Percentiles rank a stretch among this genome's conserved stretches.
phyloP scores from a whole-genome alignment of 1,140 invertebrate species.

The Euborellia annulipes region DNA sequence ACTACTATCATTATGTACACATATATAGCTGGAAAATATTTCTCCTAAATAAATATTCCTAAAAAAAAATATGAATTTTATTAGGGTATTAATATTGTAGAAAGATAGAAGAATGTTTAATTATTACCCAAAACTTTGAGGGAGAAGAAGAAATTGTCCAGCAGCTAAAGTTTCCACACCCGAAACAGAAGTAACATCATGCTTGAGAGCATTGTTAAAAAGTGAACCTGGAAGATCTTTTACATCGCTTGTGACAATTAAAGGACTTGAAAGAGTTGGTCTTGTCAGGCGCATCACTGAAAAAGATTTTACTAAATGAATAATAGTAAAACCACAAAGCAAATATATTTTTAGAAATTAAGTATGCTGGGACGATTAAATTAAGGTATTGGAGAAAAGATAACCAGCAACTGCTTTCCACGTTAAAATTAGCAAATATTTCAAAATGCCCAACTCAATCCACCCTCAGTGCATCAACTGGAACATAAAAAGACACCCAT shows the following conservation, averaged over 20 bases:
- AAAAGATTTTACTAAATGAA: slow-evolving; percentile 18
- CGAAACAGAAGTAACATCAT: slow-evolving; percentile 57
- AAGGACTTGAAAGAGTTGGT: slow-evolving; percentile 63
- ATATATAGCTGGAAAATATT: slow-evolving; percentile 94
- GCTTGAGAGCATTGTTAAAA: slow-evolving; percentile 55
- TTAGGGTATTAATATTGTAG: too few species aligned
- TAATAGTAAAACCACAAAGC: neutral
- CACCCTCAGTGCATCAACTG: neutral
- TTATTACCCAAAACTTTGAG: slow-evolving; percentile 88
- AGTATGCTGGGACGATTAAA: neutral
- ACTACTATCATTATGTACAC: slow-evolving; percentile 87
- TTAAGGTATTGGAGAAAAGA: neutral
- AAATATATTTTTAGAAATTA: neutral
- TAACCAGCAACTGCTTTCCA: neutral
- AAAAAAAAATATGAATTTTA: slow-evolving; percentile 20
- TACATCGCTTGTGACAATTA: slow-evolving; percentile 64
- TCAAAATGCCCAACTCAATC: neutral
- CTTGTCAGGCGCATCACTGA: slow-evolving; percentile 86
- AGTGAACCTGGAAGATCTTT: slow-evolving; percentile 69
- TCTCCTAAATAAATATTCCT: slow-evolving; percentile 81
- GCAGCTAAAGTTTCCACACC: slow-evolving; percentile 68
- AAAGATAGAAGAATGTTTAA: slow-evolving; percentile 29
- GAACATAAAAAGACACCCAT: neutral
- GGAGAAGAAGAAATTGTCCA: slow-evolving; percentile 78
- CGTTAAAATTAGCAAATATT: neutral